Evolutionary conservation across 1,140 invertebrate species (phyloP).

Genomic region (Halictus rubicundus): DNA sequence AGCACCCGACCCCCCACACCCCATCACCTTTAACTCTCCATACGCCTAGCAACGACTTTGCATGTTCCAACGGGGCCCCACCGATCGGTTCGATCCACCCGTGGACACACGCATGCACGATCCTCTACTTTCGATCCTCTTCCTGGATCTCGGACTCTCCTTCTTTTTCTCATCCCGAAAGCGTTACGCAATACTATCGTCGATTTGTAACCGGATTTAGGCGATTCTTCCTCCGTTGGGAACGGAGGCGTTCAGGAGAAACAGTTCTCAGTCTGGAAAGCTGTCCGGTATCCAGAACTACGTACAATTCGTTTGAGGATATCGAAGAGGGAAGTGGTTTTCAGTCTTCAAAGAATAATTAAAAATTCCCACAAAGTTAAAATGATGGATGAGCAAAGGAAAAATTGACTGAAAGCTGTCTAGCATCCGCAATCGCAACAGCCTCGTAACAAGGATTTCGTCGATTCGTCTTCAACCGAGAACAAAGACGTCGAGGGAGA

Average conservation of each 20-base stretch:
- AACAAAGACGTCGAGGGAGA: not conserved
- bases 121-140: conserved; percentile 25
- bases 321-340: too few relatives aligned
- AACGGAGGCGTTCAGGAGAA: not conserved
- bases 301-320: too few relatives aligned
- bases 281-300: too few relatives aligned
- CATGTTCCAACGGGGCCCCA: conserved; percentile 20
- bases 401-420: too few relatives aligned
- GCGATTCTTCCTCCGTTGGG: not conserved
- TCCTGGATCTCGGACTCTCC: not conserved
- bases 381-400: too few relatives aligned
- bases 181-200: too few relatives aligned
- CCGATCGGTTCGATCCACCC: conserved; percentile 37
- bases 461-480: not conserved
- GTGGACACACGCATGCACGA: conserved; percentile 38
- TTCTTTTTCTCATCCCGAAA: too few relatives aligned
- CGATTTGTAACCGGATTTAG: not conserved
- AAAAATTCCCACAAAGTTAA: too few relatives aligned
- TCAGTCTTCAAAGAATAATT: too few relatives aligned
- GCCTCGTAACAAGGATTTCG: not conserved
- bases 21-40: conserved; percentile 55
- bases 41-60: conserved; percentile 55
- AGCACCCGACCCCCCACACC: conserved; percentile 53
- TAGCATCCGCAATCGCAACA: too few relatives aligned
- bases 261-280: not conserved